These are phyloP conservation scores for Dascillus cervinus DNA, from an alignment of 2,888 invertebrate species.

Conservation along the genomic window DNA sequence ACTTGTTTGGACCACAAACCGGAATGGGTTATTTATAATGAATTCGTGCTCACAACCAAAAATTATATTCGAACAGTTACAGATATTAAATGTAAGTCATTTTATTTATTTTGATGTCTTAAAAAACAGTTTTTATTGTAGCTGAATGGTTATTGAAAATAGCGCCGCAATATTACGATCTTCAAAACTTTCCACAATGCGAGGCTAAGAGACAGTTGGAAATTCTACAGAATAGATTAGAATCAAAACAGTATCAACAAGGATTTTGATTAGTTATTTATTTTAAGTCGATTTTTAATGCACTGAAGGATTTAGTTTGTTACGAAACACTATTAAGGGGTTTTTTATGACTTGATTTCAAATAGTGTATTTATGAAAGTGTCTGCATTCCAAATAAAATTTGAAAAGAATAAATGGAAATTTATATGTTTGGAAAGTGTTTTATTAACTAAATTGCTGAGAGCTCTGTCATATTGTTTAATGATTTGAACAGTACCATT, in stretches of 20 bases:
- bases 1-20: conserved; percentile 99
- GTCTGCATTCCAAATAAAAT: no score
- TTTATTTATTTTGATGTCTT: conserved; percentile 2
- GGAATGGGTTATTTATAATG: conserved; percentile 99
- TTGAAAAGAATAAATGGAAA: no score
- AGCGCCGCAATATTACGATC: conserved; percentile 97
- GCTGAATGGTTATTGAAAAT: conserved; percentile 92
- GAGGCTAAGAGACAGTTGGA: conserved; percentile 92
- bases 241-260: conserved; percentile 81
- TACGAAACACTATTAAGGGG: no score
- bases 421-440: no score
- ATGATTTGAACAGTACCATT: no score
- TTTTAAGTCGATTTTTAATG: no score
- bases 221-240: conserved; percentile 76
- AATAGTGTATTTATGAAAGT: no score
- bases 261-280: conserved; percentile 71
- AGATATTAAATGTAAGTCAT: conserved; percentile 88
- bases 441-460: no score
- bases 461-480: no score
- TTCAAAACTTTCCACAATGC: conserved; percentile 95
- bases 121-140: conserved; percentile 34
- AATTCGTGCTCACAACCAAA: conserved; percentile 98
- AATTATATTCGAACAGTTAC: conserved; percentile 99
- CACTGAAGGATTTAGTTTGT: no score
- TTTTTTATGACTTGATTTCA: no score